A percentile compares a stretch with the other conserved stretches of the same genome.
Conservation (phyloP, 2,113 vertebrate species). For the Pionites leucogaster region DNA sequence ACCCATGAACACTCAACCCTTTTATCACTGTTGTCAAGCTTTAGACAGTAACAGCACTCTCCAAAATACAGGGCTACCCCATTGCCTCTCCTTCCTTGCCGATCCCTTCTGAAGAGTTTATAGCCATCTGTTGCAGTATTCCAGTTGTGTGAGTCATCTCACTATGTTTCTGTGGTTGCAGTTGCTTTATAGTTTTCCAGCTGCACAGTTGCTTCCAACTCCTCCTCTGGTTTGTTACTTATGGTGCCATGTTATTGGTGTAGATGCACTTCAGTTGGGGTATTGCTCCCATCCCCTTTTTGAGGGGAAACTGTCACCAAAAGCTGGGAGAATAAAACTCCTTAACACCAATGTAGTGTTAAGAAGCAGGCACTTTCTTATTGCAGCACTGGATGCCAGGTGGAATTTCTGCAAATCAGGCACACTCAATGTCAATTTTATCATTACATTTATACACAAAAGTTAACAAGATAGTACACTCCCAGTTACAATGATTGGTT, state of each 20-base stretch:
- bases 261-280: neutral
- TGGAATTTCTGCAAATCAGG: neutral
- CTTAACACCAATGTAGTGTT: neutral
- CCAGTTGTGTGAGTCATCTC: no score
- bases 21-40: neutral
- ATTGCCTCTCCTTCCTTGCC: neutral
- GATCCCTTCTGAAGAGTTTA: neutral
- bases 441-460: neutral
- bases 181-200: neutral
- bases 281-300: neutral
- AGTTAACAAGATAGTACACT: neutral
- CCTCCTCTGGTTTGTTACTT: neutral
- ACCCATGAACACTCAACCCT: neutral
- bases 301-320: neutral
- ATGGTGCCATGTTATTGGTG: neutral
- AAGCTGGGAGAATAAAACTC: neutral
- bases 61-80: neutral
- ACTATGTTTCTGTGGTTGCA: neutral
- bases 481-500: neutral
- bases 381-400: neutral
- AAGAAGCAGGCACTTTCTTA: neutral
- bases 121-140: neutral
- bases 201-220: neutral
- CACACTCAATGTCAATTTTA: neutral
- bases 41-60: neutral